Evolutionary conservation across 2,888 invertebrate species (phyloP).

Genomic region (Apomyelois bistriatella): DNA sequence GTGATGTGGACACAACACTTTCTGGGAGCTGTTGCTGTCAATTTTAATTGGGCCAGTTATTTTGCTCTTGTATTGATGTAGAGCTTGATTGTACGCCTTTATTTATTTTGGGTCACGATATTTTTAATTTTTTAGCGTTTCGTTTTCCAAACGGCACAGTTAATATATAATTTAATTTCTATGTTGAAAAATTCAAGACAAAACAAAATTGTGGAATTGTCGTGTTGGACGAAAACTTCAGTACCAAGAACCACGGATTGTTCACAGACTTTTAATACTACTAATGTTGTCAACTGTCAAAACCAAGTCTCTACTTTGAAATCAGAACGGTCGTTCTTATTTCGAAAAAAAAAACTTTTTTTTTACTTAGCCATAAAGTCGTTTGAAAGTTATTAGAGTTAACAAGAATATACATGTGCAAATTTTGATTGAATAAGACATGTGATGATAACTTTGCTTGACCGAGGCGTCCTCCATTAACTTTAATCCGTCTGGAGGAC

Average conservation of each 20-base stretch:
- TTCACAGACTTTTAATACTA: no score
- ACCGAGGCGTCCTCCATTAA: not conserved
- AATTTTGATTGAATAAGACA: conserved; percentile 13
- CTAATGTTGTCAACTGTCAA: no score
- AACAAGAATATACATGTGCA: not conserved
- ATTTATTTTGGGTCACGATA: conserved; percentile 68
- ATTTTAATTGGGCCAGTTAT: conserved; percentile 74
- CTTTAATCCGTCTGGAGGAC: conserved; percentile 17
- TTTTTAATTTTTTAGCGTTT: conserved; percentile 28
- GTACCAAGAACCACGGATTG: no score
- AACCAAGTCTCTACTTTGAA: no score
- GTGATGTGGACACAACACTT: conserved; percentile 62
- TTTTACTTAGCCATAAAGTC: not conserved
- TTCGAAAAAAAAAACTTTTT: not conserved
- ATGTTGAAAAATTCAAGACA: no score
- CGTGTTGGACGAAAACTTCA: no score
- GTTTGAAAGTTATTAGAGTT: not conserved
- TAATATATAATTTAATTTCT: no score
- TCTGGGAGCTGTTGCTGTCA: conserved; percentile 70
- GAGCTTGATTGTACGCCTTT: conserved; percentile 56
- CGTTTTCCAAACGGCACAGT: conserved; percentile 16
- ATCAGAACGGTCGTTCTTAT: no score
- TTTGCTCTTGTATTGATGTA: conserved; percentile 62
- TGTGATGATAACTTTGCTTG: conserved; percentile 7
- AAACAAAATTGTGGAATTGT: no score